Base-by-base conservation (phyloP, 1,140 invertebrate genomes). In the Ectropis grisescens region DNA sequence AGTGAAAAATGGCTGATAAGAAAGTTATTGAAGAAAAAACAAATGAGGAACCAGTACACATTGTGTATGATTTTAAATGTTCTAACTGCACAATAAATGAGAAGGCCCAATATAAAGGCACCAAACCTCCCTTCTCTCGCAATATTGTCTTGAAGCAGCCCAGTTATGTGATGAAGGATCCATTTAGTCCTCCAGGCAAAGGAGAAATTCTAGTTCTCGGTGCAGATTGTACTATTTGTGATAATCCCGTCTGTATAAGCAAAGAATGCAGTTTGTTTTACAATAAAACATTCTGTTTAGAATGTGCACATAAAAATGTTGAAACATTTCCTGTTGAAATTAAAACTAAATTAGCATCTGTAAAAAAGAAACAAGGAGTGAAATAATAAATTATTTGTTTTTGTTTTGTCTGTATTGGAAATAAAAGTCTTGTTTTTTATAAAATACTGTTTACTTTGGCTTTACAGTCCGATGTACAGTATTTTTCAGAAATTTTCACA, bases 91-190 rank as follows among this genome's bases (percentile, higher is more conserved):
- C 70, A 6, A 66, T 93, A 48, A 62, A 79, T 35, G 91, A 93
- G 72, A 78, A 84, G 29, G 91, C 87, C 38, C 85, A 93, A 41
- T 93, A 91, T 56, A 90, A 88, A 68, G 92, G 92, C 1, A 76
- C 58, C 2, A 83, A 83, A 47, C 90, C 92, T 25, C 88, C 90
- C 2, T 93, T 92, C 59, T 85, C 87, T 8, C 84, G 85, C 41
- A 84, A 83, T 36, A 58, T 85, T 22, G 65, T 89, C 5, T 88
- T 91, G 41, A 70, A 81, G 28, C 91, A 92, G 67, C 86, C 92
- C 7, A 88, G 86, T 41, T 96, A 91, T 68, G 68, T 94, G 0
- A 91, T 93, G 85, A 90, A 90, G 58, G 93, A 95, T 83, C 93
- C 93, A 2, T 95, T 95, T 58, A 86, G 86, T 57, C 75, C 88